phyloP scores from a whole-genome alignment of 2,888 invertebrate species.

The Pimpla rufipes region DNA sequence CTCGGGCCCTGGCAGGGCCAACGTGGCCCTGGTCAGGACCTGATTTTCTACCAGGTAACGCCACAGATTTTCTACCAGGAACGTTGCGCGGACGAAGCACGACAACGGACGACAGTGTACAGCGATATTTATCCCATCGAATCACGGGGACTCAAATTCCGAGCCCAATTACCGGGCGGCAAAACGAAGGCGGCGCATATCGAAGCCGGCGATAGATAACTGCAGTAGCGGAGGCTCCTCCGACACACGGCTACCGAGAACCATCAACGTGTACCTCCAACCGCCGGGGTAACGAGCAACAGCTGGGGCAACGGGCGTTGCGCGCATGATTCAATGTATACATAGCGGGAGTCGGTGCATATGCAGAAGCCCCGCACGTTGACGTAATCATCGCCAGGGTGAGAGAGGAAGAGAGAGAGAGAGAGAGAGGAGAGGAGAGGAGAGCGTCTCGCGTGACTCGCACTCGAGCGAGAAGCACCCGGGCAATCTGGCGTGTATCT shows the following conservation, averaged over 20 bases:
- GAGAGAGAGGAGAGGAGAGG: background rate
- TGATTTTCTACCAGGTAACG: too few relatives aligned
- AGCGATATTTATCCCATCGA: background rate
- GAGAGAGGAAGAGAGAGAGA: background rate
- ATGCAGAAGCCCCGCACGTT: conserved; percentile 27
- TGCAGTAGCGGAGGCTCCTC: background rate
- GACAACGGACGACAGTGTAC: background rate
- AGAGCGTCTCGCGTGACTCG: conserved; percentile 27
- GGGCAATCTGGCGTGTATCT: conserved; percentile 25
- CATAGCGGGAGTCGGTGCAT: conserved; percentile 7
- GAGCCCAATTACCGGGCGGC: background rate
- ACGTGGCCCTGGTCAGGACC: too few relatives aligned
- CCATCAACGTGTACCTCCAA: conserved; percentile 59
- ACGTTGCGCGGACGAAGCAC: background rate
- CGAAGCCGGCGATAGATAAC: background rate
- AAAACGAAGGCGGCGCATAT: background rate
- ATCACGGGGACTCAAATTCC: background rate
- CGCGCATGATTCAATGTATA: conserved; percentile 38
- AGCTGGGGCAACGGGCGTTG: conserved; percentile 52
- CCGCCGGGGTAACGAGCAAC: conserved; percentile 58
- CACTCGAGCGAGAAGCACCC: conserved; percentile 7
- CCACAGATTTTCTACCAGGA: too few relatives aligned
- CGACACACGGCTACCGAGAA: background rate
- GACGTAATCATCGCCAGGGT: conserved; percentile 46
- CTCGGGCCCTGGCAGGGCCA: too few relatives aligned